Evolutionary conservation across 2,888 invertebrate species (phyloP).

Genomic region (Pelosia muscerda): DNA sequence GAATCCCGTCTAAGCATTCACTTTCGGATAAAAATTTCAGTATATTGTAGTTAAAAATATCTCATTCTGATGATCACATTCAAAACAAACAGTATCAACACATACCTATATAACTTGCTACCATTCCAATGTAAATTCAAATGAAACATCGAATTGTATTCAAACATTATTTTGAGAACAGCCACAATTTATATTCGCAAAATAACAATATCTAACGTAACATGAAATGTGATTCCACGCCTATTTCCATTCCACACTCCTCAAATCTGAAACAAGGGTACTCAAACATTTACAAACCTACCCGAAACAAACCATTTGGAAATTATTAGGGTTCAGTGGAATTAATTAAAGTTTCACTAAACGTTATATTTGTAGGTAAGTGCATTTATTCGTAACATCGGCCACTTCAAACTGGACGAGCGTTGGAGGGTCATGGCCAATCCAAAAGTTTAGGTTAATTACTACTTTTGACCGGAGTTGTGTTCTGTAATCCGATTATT

Average conservation of each 20-base stretch:
- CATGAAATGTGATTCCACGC: not conserved
- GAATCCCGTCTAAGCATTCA: no score
- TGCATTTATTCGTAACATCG: conserved; percentile 32
- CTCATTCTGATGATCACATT: no score
- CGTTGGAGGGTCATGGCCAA: conserved; percentile 21
- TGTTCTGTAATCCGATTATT: not conserved
- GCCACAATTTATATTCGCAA: not conserved
- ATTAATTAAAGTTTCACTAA: conserved; percentile 69
- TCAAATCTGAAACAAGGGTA: conserved; percentile 15
- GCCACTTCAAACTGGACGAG: conserved; percentile 21
- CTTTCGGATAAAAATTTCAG: no score
- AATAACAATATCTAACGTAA: not conserved
- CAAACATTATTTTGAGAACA: not conserved
- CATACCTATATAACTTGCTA: no score
- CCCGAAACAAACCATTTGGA: conserved; percentile 56
- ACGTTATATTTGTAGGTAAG: conserved; percentile 52
- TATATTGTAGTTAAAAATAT: no score
- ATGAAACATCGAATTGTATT: no score
- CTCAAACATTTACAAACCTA: conserved; percentile 29
- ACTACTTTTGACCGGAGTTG: not conserved
- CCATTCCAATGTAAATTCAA: no score
- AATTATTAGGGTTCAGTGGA: conserved; percentile 63
- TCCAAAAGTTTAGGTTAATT: conserved; percentile 25
- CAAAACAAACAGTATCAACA: no score
- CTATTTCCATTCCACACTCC: not conserved